phyloP scores from a whole-genome alignment of 2,888 invertebrate species.

The Aphodius sticticus region DNA sequence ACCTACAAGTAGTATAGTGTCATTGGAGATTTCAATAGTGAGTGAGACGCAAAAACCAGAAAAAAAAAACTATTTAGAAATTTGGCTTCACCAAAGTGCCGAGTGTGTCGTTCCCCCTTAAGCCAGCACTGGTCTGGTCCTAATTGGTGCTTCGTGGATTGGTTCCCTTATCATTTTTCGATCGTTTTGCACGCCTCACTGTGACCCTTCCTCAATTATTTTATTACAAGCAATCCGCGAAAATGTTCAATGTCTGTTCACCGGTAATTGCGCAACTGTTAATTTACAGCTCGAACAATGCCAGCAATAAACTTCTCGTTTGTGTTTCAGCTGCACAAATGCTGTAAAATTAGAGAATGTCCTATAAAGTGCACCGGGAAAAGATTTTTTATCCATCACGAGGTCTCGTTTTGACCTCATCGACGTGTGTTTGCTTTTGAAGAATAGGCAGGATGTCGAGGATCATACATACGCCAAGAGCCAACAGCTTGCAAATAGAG shows the following conservation, averaged over 20 bases:
- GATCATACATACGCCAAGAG: neutral
- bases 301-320: neutral
- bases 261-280: neutral
- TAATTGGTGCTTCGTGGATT: neutral
- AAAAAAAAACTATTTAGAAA: too few relatives aligned
- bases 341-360: neutral
- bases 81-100: neutral
- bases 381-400: neutral
- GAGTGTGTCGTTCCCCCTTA: neutral
- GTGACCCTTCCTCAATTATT: neutral
- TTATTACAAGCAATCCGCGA: conserved; percentile 4
- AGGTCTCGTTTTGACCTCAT: neutral
- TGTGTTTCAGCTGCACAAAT: neutral
- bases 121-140: neutral
- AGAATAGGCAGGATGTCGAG: neutral
- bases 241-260: neutral
- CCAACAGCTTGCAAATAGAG: neutral
- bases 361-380: neutral
- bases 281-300: neutral
- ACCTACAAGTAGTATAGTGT: too few relatives aligned
- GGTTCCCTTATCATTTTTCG: neutral
- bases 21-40: neutral
- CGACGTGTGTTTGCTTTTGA: neutral
- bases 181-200: neutral
- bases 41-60: conserved; percentile 13